Evolutionary conservation across 2,888 invertebrate species (phyloP).

Genomic region (Diadegma fenestrale): DNA sequence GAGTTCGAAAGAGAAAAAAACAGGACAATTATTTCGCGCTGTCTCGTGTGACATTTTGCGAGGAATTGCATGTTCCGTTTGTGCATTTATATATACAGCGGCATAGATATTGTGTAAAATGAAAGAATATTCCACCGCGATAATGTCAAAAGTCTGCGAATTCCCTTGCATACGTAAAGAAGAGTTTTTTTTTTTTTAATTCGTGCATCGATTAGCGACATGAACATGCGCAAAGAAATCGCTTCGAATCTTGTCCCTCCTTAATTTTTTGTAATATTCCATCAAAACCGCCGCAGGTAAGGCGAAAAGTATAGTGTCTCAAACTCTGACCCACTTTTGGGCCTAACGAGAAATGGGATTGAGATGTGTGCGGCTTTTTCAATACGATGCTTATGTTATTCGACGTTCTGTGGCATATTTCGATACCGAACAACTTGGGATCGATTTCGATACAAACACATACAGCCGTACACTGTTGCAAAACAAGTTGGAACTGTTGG

Average conservation of each 20-base stretch:
- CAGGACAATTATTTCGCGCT: conserved; percentile 3
- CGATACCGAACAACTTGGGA: conserved; percentile 1
- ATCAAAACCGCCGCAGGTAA: background rate
- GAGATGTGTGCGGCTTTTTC: background rate
- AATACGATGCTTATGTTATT: background rate
- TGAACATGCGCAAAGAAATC: background rate
- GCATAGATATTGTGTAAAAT: background rate
- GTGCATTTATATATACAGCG: conserved; percentile 35
- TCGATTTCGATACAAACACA: conserved; percentile 14
- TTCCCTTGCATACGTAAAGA: background rate
- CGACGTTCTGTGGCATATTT: background rate
- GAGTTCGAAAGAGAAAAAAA: conserved; percentile 24
- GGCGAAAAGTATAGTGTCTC: background rate
- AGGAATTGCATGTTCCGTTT: conserved; percentile 18
- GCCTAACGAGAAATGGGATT: background rate
- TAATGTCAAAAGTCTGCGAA: background rate
- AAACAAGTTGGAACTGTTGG: conserved; percentile 61
- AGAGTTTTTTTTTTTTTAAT: background rate
- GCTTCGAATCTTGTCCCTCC: background rate
- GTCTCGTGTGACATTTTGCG: conserved; percentile 27
- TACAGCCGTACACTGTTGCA: conserved; percentile 57
- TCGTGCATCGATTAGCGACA: background rate
- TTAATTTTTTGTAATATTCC: background rate
- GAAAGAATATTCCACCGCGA: conserved; percentile 4
- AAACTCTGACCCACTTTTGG: background rate